Evolutionary conservation across 2,888 invertebrate genomes (phyloP), one percentile per base, ranked within the genome.

Genomic region (Zygaena filipendulae): DNA sequence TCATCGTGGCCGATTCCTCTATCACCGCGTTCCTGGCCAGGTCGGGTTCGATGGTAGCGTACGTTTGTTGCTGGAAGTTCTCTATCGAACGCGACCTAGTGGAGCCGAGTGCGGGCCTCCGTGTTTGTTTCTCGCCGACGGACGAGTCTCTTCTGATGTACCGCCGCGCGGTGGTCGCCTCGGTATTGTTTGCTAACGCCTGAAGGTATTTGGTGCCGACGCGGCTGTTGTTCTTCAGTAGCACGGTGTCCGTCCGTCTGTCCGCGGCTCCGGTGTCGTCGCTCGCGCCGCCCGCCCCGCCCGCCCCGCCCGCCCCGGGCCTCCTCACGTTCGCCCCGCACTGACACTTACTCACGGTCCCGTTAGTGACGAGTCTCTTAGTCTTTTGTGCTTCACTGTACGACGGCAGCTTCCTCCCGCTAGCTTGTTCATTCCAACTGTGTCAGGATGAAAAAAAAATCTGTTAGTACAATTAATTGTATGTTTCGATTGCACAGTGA

Each of bases 381-480:
- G 63, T 72, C 64, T 75, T 79, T 79, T 79, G 79, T 77, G 77
- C 77, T 67, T 79, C 79, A 70, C 70, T 75, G 47, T 74, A 74
- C 46, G 64, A 59, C 61, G 74, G 72, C 72, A 80, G 71, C 69
- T 72, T 80, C 64, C 74, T 67, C 48, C 61, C 66, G 67, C 62
- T 69, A 49, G 62, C 56, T 64, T 80, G 79, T 66, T 81, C 81
- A 81, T 80, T 81, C 81, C 81, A 81, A 79, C 81, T 81, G 75
- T 29, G 29, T n/a, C n/a, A n/a, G n/a, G 28, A 32, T 28, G 42
- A 24, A 35, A 47, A 29, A 30, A 23, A 32, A 14, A 40, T 23
- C 11, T 18, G n/a, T n/a, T n/a, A n/a, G n/a, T n/a, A n/a, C n/a
- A 25, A 33, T 21, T 29, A 21, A 20, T 5, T 16, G 3, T 8